A percentile compares a stretch with the other conserved stretches of the same genome.
Evolutionary conservation across 2,888 invertebrate species (phyloP).

Genomic region (Chalcis sispes): DNA sequence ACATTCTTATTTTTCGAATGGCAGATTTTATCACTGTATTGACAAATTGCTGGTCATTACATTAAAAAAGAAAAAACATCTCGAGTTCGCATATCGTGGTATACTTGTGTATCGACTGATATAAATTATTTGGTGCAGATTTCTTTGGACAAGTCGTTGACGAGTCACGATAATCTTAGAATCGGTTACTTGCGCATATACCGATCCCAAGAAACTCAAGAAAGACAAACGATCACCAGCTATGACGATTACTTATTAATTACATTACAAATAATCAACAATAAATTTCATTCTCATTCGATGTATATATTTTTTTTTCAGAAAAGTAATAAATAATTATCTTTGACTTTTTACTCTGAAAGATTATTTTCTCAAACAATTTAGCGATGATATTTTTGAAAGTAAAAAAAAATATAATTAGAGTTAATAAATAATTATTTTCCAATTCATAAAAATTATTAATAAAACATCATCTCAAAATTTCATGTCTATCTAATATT

Average conservation of each 20-base stretch:
- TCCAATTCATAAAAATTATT: too few relatives aligned
- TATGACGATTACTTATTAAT: conserved; percentile 10
- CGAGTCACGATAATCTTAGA: background rate
- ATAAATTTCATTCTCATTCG: too few relatives aligned
- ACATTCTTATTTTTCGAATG: conserved; percentile 14
- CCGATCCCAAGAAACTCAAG: background rate
- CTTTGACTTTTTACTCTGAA: too few relatives aligned
- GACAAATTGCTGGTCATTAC: background rate
- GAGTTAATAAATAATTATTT: too few relatives aligned
- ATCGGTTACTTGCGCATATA: background rate
- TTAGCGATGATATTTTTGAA: too few relatives aligned
- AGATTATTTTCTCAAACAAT: too few relatives aligned
- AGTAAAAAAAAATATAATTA: too few relatives aligned
- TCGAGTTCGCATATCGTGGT: background rate
- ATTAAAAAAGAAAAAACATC: background rate
- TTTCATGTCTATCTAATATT: too few relatives aligned
- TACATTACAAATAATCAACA: background rate
- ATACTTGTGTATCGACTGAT: background rate
- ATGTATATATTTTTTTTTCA: too few relatives aligned
- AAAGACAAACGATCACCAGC: conserved; percentile 3
- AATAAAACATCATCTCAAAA: too few relatives aligned
- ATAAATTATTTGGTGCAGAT: conserved; percentile 64
- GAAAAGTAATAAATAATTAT: too few relatives aligned
- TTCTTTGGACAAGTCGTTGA: conserved; percentile 62
- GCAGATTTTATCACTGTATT: conserved; percentile 10